These are phyloP conservation scores for Magallana gigas DNA, from an alignment of 1,140 invertebrate species.

Conservation along the genomic window DNA sequence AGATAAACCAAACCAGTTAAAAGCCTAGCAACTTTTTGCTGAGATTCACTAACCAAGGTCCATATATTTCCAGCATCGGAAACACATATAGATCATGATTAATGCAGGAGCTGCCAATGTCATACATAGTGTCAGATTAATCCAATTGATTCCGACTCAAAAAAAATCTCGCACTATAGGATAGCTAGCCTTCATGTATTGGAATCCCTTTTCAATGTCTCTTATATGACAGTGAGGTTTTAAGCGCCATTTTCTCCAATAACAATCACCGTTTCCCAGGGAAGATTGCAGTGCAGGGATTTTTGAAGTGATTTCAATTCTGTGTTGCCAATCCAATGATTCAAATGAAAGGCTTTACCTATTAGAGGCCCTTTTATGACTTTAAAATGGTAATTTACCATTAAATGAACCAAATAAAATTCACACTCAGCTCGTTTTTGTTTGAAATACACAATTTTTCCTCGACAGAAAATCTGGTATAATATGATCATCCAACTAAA, in stretches of 20 bases:
- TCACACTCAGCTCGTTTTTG: no score
- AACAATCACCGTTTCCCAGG: constrained; percentile 10
- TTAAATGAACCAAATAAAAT: no score
- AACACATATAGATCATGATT: constrained; percentile 14
- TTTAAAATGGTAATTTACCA: no score
- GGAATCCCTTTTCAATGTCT: constrained; percentile 21
- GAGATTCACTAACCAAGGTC: not conserved
- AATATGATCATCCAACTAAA: no score
- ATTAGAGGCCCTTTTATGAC: not conserved
- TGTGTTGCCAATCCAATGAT: not conserved
- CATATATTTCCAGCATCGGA: not conserved
- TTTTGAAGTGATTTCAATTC: constrained; percentile 5
- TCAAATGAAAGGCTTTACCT: not conserved
- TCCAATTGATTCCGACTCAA: constrained; percentile 21
- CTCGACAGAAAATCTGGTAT: no score
- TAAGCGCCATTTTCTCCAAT: constrained; percentile 29
- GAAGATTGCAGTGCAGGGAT: constrained; percentile 8
- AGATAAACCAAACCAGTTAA: not conserved
- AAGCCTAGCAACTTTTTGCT: not conserved
- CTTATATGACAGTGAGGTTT: constrained; percentile 12
- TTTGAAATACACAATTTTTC: no score
- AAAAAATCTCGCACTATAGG: not conserved
- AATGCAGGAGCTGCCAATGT: constrained; percentile 6
- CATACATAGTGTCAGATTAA: constrained; percentile 20
- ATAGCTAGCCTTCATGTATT: not conserved